Percentiles rank a stretch among this genome's conserved stretches.
phyloP scores from a whole-genome alignment of 2,113 vertebrate species.

The Erythrocercus mccallii region DNA sequence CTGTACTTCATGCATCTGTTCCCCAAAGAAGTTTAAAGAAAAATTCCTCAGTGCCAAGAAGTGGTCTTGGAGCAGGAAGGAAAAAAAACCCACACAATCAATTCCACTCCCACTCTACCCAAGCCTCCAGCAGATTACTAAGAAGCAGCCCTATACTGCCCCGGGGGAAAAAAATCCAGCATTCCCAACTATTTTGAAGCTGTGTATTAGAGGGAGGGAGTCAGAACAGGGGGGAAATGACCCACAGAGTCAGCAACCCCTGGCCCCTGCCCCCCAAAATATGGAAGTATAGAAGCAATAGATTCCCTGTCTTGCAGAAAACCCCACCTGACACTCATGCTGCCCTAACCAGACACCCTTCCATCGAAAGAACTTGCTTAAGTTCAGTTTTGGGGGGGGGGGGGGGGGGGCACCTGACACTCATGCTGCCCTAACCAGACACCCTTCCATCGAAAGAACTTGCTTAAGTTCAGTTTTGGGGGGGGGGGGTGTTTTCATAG shows the following conservation, averaged over 20 bases:
- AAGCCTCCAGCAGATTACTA: slow-evolving; percentile 8
- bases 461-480: neutral
- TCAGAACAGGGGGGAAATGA: neutral
- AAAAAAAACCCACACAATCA: slow-evolving; percentile 40
- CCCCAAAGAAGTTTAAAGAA: slow-evolving; percentile 48
- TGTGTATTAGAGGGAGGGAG: neutral
- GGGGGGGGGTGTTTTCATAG: no score
- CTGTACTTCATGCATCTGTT: slow-evolving; percentile 57
- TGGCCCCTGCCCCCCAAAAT: neutral
- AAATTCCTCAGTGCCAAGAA: slow-evolving; percentile 31
- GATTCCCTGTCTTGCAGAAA: neutral
- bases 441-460: neutral
- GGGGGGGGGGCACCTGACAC: no score
- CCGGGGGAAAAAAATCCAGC: neutral
- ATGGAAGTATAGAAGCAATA: neutral
- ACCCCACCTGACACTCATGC: neutral
- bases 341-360: neutral
- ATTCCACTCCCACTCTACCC: slow-evolving; percentile 12
- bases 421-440: neutral
- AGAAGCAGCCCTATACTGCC: neutral
- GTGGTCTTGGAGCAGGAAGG: slow-evolving; percentile 44
- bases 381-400: neutral
- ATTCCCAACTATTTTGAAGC: neutral
- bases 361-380: neutral
- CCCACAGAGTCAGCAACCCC: neutral